Base-by-base conservation (phyloP, 2,797 vertebrate genomes). In the Lates japonicus region DNA sequence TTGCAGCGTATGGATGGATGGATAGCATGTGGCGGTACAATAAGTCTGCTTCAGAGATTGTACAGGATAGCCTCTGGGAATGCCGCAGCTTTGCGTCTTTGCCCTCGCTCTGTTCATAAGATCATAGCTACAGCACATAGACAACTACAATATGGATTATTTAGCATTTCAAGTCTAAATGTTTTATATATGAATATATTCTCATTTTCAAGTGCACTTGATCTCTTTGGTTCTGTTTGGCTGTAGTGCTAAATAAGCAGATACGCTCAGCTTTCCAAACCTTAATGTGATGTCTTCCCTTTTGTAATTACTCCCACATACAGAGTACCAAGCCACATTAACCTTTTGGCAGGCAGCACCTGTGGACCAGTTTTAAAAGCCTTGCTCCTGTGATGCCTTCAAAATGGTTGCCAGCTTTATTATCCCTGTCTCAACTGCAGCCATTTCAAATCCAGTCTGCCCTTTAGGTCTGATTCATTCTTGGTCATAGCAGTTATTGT, bases 321-420 rank as follows among this genome's bases (percentile, higher is more conserved):
- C 68, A 20, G 68, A 83, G 60, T 48, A 51, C 42, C 33, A 48
- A 82, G 85, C 62, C 66, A 85, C 88, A 87, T 93, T 91, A 94
- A 93, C 92, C 91, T 91, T 89, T 87, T 91, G 86, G 66, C 89
- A 81, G 9, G 13, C 41, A 74, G 72, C 82, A 91, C 85, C 78
- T 73, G 81, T 74, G 57, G 68, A 74, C 72, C 68, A 67, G 42
- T 80, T 89, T 85, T 81, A 89, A 91, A 91, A 89, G 72, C 82
- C 61, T 37, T 22, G 51, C 64, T 85, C 42, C 68, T 73, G 62
- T 80, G 46, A 78, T 57, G 78, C 74, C 70, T 87, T 74, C 61
- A 64, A 59, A 85, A 63, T 71, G 60, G 74, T 63, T 74, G 61
- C 65, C 82, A 78, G 75, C 77, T 44, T 90, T 74, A 76, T 85